A percentile compares a stretch with the other conserved stretches of the same genome.
phyloP scores from a whole-genome alignment of 2,113 vertebrate genomes.

The Cyanocitta stelleri region DNA sequence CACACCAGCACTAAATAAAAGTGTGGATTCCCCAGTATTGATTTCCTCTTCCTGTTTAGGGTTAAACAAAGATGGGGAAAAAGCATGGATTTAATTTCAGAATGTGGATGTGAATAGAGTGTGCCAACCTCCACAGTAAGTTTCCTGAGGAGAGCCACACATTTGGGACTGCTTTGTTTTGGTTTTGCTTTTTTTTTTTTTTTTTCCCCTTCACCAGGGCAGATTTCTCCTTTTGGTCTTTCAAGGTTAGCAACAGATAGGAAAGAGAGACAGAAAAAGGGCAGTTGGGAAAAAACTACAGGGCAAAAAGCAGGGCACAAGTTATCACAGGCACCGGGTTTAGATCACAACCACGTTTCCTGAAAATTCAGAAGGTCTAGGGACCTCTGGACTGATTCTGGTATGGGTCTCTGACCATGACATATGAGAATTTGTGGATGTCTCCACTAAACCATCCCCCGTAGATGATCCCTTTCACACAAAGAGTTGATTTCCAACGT shows the following conservation, averaged over 20 bases:
- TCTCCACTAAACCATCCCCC: not conserved
- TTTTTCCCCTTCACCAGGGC: not conserved
- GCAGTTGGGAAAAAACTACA: not conserved
- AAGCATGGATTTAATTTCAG: not conserved
- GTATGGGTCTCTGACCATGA: not conserved
- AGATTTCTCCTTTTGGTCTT: not conserved
- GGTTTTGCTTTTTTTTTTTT: not conserved
- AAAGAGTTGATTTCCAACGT: not conserved
- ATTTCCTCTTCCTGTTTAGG: not conserved
- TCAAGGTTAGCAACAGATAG: not conserved
- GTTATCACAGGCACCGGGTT: not conserved
- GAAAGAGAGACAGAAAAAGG: not conserved
- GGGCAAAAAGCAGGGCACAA: not conserved
- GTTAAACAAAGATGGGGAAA: not conserved
- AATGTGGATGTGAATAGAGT: not conserved
- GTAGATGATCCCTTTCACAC: not conserved
- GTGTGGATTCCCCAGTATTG: not conserved
- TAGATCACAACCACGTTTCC: not conserved
- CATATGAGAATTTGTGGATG: not conserved
- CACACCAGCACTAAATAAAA: not conserved
- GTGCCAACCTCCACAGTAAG: not conserved
- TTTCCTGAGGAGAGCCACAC: not conserved
- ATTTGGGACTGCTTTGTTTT: not conserved
- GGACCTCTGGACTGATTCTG: not conserved
- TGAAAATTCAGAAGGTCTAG: not conserved